These are phyloP conservation scores for Nyctibius grandis DNA, from an alignment of 2,797 vertebrate species.

Conservation along the genomic window DNA sequence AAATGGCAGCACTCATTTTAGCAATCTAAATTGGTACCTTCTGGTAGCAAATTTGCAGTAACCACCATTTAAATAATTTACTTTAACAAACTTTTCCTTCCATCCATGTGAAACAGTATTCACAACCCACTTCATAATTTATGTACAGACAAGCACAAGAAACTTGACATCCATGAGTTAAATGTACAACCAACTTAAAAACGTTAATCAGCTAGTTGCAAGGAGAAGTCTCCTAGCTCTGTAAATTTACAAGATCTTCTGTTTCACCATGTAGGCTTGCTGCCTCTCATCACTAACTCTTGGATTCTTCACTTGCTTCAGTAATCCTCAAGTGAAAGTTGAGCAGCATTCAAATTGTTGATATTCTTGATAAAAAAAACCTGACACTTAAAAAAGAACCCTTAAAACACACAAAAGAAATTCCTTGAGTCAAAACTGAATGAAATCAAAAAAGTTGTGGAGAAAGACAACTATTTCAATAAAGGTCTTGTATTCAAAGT, in stretches of 20 bases:
- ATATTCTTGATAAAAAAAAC: conserved; percentile 43
- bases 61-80: conserved; percentile 56
- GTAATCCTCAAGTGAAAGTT: conserved; percentile 40
- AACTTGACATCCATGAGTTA: conserved; percentile 67
- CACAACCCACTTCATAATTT: conserved; percentile 68
- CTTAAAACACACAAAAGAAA: conserved; percentile 66
- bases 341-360: conserved; percentile 56
- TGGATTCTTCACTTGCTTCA: conserved; percentile 47
- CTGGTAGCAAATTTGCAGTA: conserved; percentile 39
- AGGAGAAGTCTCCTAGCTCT: conserved; percentile 56
- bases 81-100: conserved; percentile 53
- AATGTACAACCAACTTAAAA: conserved; percentile 66
- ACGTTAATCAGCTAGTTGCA: conserved; percentile 48
- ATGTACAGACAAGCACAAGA: conserved; percentile 75
- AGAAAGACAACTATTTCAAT: conserved; percentile 67
- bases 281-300: conserved; percentile 32
- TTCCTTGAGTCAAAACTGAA: conserved; percentile 68
- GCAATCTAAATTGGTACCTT: conserved; percentile 21
- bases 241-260: conserved; percentile 50
- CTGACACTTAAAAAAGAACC: conserved; percentile 65
- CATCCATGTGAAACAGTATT: conserved; percentile 66
- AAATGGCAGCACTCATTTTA: conserved; percentile 42
- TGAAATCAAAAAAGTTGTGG: conserved; percentile 61
- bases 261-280: conserved; percentile 31
- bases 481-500: conserved; percentile 68